Percentiles rank a stretch among this genome's conserved stretches.
phyloP scores from a whole-genome alignment of 2,113 vertebrate species.

The Addax nasomaculatus region DNA sequence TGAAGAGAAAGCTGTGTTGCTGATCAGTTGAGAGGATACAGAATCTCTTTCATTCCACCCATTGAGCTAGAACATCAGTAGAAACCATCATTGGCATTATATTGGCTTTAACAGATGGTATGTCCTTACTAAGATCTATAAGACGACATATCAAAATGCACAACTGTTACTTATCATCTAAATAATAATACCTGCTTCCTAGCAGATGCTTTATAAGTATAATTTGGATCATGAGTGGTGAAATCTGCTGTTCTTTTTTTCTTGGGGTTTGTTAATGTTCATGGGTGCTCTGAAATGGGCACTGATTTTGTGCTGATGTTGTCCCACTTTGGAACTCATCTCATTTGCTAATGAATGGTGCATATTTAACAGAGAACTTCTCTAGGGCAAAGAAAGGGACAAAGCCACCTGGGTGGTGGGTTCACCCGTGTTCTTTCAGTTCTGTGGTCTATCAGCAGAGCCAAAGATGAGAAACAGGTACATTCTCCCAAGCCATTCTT shows the following conservation, averaged over 20 bases:
- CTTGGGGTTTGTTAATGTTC: neutral
- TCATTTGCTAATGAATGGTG: neutral
- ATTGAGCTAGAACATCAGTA: neutral
- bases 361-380: neutral
- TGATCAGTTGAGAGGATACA: neutral
- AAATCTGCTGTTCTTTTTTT: neutral
- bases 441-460: neutral
- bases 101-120: neutral
- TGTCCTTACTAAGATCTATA: neutral
- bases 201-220: neutral
- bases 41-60: neutral
- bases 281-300: neutral
- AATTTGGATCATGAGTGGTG: neutral
- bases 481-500: neutral
- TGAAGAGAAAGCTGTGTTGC: neutral
- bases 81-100: neutral
- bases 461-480: neutral
- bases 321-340: neutral
- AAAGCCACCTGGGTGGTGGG: neutral
- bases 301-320: neutral
- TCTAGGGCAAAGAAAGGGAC: neutral
- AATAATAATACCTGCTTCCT: neutral
- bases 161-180: neutral
- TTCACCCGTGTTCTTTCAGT: neutral
- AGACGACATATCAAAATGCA: neutral